Base-by-base conservation (phyloP, 2,888 invertebrate species). In the Hypolimnas misippus region DNA sequence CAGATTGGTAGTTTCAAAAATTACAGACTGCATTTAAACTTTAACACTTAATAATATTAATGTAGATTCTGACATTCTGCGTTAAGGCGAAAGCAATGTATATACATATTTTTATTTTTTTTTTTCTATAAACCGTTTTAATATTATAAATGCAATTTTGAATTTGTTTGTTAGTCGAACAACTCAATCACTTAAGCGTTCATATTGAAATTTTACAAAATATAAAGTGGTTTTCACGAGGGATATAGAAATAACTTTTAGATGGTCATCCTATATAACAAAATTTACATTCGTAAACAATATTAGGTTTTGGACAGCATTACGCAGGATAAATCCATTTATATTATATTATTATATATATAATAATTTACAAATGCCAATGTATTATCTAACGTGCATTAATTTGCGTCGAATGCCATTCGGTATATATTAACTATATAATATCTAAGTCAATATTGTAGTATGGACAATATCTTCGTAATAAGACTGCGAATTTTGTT, bases 391-490 rank as follows among this genome's bases (percentile, higher is more conserved):
- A 44, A 10, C 17, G 40, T 40, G 25, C 25, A n/a, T 33, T 35
- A 33, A 12, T 21, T 54, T 54, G 54, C 40, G 14, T 54, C 25
- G 38, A 40, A 53, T 19, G 21, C 55, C n/a, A 17, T 16, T 44
- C 10, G 5, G 25, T 25, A 29, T 49, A 29, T 49, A 29, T 49
- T 49, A 21, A 46, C 21, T 46, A 12, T 44, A 42, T 40, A 40
- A 25, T 49, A 25, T 40, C 25, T 56, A 46, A 31, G 56, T 56
- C 56, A 56, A 33, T 56, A 33, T 44, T 16, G 55, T 29, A 55
- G 44, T 55, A 21, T 29, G 29, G 55, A 55, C 42, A 55, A 55
- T 55, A 55, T 44, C 29, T 55, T 55, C 31, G 21, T 21, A 44
- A 31, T 55, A 55, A 55, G 55, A 55, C 55, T 55, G 55, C 38